phyloP scores from a whole-genome alignment of 35 echinoderm and acorn worm species.

The Chiridota heheva region DNA sequence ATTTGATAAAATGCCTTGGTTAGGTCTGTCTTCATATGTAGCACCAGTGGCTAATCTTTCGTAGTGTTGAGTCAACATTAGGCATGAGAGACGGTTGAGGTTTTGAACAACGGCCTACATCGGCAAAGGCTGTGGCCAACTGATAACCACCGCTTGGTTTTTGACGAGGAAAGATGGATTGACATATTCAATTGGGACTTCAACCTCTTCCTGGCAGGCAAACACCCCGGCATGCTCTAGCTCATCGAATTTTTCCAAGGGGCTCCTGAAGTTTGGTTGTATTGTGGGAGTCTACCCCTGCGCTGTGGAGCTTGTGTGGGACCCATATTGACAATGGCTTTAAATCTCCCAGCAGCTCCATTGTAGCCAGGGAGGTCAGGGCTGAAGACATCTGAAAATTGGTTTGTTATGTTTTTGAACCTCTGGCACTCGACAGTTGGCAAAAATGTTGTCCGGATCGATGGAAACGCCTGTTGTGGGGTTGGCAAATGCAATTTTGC shows the following conservation, averaged over 20 bases:
- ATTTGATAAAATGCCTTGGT: slow-evolving; percentile 73
- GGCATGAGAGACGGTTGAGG: slow-evolving; percentile 72
- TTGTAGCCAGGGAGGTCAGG: slow-evolving; percentile 35
- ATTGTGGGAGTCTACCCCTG: slow-evolving; percentile 32
- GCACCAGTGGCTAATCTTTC: slow-evolving; percentile 48
- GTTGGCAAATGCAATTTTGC: background rate
- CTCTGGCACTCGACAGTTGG: background rate
- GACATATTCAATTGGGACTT: slow-evolving; percentile 53
- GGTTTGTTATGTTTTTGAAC: background rate
- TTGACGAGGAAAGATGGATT: slow-evolving; percentile 68
- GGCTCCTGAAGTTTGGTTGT: slow-evolving; percentile 60
- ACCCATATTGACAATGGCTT: slow-evolving; percentile 76
- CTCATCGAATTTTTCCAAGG: slow-evolving; percentile 70
- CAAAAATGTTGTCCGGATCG: slow-evolving; percentile 19
- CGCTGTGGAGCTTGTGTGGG: slow-evolving; percentile 70
- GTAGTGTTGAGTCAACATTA: slow-evolving; percentile 59
- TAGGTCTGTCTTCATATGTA: slow-evolving; percentile 67
- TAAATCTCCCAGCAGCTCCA: slow-evolving; percentile 40
- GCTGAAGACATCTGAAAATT: slow-evolving; percentile 27
- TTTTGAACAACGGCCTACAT: slow-evolving; percentile 33
- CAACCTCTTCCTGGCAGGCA: slow-evolving; percentile 57
- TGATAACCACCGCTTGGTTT: slow-evolving; percentile 53
- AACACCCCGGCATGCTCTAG: slow-evolving; percentile 47
- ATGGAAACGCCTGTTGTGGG: background rate
- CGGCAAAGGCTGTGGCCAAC: slow-evolving; percentile 66